These are phyloP conservation scores for Sander lucioperca DNA, from an alignment of 2,113 vertebrate species.

Conservation along the genomic window DNA sequence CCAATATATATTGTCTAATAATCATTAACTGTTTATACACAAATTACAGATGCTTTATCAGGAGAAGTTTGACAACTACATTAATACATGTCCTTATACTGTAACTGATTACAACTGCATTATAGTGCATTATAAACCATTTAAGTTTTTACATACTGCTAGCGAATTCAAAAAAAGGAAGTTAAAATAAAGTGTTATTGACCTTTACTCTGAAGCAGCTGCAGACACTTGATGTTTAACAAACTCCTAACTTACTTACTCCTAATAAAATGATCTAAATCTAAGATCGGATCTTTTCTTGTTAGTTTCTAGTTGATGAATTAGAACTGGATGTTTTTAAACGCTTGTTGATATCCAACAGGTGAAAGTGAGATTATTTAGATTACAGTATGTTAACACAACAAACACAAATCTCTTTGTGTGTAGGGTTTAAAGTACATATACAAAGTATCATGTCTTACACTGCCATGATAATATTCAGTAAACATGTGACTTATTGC, in stretches of 20 bases:
- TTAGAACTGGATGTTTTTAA: neutral
- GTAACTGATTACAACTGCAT: neutral
- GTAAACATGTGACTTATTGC: constrained; percentile 5
- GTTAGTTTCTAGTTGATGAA: neutral
- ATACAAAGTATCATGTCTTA: neutral
- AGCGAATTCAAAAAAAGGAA: neutral
- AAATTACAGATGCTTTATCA: neutral
- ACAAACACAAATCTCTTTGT: neutral
- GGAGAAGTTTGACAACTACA: neutral
- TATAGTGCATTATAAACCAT: neutral
- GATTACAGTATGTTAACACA: neutral
- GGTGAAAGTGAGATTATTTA: neutral
- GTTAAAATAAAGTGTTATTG: neutral
- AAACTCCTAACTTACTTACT: neutral
- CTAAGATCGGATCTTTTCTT: neutral
- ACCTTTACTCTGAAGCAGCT: neutral
- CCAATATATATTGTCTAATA: neutral
- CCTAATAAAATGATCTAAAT: neutral
- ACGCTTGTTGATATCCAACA: neutral
- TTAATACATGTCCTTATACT: neutral
- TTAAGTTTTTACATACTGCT: neutral
- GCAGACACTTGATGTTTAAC: constrained; percentile 1
- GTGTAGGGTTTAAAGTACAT: neutral
- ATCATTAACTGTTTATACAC: neutral
- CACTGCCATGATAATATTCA: neutral